Base-by-base conservation (phyloP, 2,113 vertebrate genomes). In the Ceyx melanurus region DNA sequence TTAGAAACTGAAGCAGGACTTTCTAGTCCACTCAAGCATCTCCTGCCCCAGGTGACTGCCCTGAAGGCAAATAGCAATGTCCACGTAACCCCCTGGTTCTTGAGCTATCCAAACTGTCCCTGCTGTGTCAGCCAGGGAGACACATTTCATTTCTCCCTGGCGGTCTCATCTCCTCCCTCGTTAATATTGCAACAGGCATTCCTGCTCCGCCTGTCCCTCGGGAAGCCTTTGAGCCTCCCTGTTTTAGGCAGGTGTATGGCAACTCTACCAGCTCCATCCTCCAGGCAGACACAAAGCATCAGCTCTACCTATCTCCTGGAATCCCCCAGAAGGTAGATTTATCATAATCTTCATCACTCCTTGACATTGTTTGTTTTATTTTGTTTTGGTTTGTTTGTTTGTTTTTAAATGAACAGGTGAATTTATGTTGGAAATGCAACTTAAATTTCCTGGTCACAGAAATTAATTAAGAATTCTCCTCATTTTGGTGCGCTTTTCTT, bases 191-290 rank as follows among this genome's bases (percentile, higher is more conserved):
- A 82, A 33, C 33, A 58, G 37, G 46, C 37, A 11, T 66, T 62
- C 56, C 65, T 92, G 60, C 61, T 73, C 40, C 6, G 33, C 62
- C 81, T 89, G 81, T 67, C 88, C 88, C 80, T 79, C 17, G 10
- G 77, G 93, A 95, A 88, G 85, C 67, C 84, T 94, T 90, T 57
- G 54, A 90, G 67, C 83, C 64, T 92, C 66, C 48, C 21, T 82
- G 37, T 81, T 94, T 71, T 56, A 73, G 94, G 66, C 62, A 90
- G 71, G 62, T 85, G 15, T 20, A n/a, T 10, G 31, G 45, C 51
- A 45, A 37, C 18, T 50, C 29, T 28, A 1, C 35, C 17, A 6
- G 11, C 61, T 60, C 20, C 51, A 51, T 89, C 53, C 46, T 83
- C 86, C 53, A 29, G 8, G 5, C 23, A 26, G 26, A 54, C 67